These are phyloP conservation scores for Ataeniobius toweri DNA, from an alignment of 2,797 vertebrate genomes.

Conservation along the genomic window DNA sequence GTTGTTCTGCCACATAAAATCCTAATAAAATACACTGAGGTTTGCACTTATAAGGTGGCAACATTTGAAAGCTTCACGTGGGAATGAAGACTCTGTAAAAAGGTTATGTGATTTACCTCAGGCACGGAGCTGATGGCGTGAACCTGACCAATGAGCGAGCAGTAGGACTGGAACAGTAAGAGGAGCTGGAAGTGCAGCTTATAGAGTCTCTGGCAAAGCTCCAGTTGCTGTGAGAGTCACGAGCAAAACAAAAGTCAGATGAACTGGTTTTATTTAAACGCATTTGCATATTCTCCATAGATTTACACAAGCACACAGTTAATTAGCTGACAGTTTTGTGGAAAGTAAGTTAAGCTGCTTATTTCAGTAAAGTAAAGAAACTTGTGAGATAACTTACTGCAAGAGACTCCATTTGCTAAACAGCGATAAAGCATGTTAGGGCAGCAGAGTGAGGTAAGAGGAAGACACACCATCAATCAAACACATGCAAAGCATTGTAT, in stretches of 20 bases:
- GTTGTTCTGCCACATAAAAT: too few relatives aligned
- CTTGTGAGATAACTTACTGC: constrained; percentile 92
- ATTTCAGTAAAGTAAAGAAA: constrained; percentile 60
- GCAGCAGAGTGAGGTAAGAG: constrained; percentile 87
- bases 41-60: too few relatives aligned
- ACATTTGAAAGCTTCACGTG: too few relatives aligned
- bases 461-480: constrained; percentile 90
- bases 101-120: constrained; percentile 82
- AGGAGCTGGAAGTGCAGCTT: constrained; percentile 99
- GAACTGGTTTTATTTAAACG: not conserved
- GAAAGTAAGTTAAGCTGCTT: constrained; percentile 28
- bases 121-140: constrained; percentile 95
- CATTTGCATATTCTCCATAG: not conserved
- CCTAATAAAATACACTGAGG: too few relatives aligned
- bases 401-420: constrained; percentile 99
- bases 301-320: constrained; percentile 29
- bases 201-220: constrained; percentile 97
- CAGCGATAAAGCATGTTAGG: constrained; percentile 96
- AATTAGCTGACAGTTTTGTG: constrained; percentile 12
- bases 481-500: constrained; percentile 81
- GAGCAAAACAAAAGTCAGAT: constrained; percentile 44
- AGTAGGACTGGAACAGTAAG: constrained; percentile 98
- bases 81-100: too few relatives aligned
- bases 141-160: constrained; percentile 97
- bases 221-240: constrained; percentile 88